Conservation (phyloP, 2,113 vertebrate genomes). For the Cheirogaleus medius region DNA sequence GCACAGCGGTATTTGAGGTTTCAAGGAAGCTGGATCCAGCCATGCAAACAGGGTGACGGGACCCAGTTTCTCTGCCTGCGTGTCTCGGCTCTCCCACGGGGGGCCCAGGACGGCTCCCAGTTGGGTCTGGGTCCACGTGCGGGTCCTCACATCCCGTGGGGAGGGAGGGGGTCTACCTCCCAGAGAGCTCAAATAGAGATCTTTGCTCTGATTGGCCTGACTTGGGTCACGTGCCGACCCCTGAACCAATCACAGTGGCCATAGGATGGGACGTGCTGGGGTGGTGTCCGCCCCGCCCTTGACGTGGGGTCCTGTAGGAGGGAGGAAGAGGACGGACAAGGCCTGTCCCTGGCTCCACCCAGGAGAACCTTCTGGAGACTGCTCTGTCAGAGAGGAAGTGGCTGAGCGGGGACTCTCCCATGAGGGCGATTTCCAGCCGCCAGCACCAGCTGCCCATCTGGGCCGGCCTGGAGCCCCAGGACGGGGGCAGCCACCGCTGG, state of each 20-base stretch:
- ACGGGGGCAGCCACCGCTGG: not conserved
- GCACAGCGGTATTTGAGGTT: not conserved
- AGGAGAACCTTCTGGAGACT: constrained; percentile 41
- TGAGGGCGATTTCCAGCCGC: constrained; percentile 4
- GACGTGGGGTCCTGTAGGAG: not conserved
- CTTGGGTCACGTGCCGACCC: not conserved
- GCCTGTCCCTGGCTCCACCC: not conserved
- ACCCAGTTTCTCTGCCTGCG: not conserved
- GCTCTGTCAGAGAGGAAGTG: constrained; percentile 50
- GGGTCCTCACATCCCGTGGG: not conserved
- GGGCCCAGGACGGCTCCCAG: not conserved
- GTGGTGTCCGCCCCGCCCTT: not conserved
- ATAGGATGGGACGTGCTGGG: not conserved
- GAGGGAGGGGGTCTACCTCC: not conserved
- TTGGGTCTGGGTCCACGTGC: not conserved
- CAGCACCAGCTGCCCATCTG: constrained; percentile 46
- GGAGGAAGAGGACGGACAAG: not conserved
- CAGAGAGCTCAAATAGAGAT: not conserved
- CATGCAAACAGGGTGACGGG: not conserved
- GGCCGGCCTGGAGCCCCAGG: not conserved
- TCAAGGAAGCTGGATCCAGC: not conserved
- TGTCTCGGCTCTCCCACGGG: not conserved
- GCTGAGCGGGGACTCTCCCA: constrained; percentile 27
- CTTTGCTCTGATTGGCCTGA: not conserved
- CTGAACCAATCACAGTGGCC: not conserved